Evolutionary conservation across 1,140 invertebrate species (phyloP), one percentile per base, ranked within the genome.

Genomic region (Helicoverpa zea): DNA sequence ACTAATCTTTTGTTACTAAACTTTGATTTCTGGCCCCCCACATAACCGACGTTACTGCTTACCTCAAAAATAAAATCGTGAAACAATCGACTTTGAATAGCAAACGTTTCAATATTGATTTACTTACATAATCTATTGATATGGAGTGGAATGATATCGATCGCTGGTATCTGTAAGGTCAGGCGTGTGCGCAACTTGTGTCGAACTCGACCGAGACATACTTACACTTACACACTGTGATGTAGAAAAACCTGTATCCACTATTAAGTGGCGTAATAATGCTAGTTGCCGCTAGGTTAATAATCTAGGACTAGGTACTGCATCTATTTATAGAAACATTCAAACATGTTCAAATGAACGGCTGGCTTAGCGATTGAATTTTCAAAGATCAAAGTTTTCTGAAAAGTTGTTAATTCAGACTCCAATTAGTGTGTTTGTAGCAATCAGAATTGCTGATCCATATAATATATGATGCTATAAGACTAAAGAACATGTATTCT

Each of bases 81-180:
- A 11, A 58, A 58, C 3, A 2, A 23, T 18, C 0, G 9, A 29
- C 3, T 61, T n/a, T 9, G 5, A 12, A 52, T 49, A 51, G 43
- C 16, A 52, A 52, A n/a, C 11, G 47, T 10, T 43, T 16, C 30
- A 43, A 10, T 43, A 47, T 74, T 74, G 59, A 59, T 51, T 59
- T 75, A 75, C 56, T 51, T 61, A 49, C 73, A 75, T 75, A 75
- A 75, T 72, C 14, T 51, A 30, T 76, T 49, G 58, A 76, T 76
- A 58, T 61, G 54, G 16, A 16, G 54, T 68, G 64, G 47, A 12
- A 18, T 29, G 75, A 77, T 77, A 77, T 77, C 74, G 59, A 63
- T 54, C n/a, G 61, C 12, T 66, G 4, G 18, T 77, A 77, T 77
- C 75, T 66, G 35, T 76, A 77, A 77, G 75, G 75, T 77, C 75